Evolutionary conservation across 2,113 vertebrate genomes (phyloP).

Genomic region (Callithrix jacchus): DNA sequence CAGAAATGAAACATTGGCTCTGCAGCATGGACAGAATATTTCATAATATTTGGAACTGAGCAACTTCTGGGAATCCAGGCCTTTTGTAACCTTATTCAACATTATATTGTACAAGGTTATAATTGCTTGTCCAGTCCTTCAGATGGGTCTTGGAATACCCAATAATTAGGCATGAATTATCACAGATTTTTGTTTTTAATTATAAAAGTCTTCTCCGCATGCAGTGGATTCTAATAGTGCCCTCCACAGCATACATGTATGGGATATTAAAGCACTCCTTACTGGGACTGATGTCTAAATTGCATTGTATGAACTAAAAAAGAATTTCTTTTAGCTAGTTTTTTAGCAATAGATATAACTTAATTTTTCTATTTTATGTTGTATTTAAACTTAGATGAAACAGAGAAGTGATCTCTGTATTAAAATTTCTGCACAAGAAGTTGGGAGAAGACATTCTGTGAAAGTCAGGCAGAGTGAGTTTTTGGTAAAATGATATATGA

Average conservation of each 20-base stretch:
- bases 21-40: constrained; percentile 11
- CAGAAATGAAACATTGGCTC: not conserved
- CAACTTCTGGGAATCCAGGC: not conserved
- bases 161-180: not conserved
- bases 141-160: not conserved
- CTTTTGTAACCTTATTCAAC: not conserved
- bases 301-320: not conserved
- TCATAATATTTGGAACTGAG: constrained; percentile 7
- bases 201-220: not conserved
- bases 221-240: not conserved
- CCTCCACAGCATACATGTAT: not conserved
- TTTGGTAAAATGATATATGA: not conserved
- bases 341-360: not conserved
- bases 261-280: not conserved
- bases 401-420: not conserved
- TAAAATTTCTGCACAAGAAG: not conserved
- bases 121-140: not conserved
- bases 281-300: rapidly evolving
- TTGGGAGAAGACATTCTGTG: not conserved
- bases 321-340: not conserved
- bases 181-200: not conserved
- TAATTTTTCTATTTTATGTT: not conserved
- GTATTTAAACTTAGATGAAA: not conserved
- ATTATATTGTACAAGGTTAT: not conserved
- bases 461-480: not conserved